Evolutionary conservation across 2,797 vertebrate genomes (phyloP).

Genomic region (Lycodopsis pacificus): DNA sequence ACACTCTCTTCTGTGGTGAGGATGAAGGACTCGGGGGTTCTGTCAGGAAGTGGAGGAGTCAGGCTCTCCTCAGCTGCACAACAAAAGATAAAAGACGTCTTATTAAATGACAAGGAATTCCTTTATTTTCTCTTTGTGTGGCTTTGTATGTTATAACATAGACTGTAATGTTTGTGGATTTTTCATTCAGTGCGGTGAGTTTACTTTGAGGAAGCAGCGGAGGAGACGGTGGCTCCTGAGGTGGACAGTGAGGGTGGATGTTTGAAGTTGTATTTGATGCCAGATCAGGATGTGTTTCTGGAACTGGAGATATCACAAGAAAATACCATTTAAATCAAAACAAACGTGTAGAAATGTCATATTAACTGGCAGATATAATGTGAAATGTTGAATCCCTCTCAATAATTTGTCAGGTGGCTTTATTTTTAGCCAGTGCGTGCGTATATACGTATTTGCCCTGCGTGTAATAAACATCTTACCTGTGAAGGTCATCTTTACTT

Average conservation of each 20-base stretch:
- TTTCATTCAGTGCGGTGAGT: not conserved
- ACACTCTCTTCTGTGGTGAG: conserved; percentile 45
- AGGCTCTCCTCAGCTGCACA: conserved; percentile 45
- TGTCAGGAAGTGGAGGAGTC: conserved; percentile 59
- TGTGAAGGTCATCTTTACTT: conserved; percentile 63
- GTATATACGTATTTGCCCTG: not conserved
- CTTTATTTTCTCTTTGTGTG: not conserved
- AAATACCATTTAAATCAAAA: not conserved
- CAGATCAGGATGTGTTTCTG: conserved; percentile 19
- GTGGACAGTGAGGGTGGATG: conserved; percentile 3
- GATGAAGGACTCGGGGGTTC: conserved; percentile 61
- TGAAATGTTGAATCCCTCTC: not conserved
- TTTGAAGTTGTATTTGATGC: conserved; percentile 9
- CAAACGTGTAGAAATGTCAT: not conserved
- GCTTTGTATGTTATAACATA: not conserved
- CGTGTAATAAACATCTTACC: conserved; percentile 67
- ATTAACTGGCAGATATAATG: not conserved
- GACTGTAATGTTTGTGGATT: not conserved
- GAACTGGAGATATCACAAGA: conserved; percentile 3
- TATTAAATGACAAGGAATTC: not conserved
- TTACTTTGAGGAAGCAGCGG: conserved; percentile 45
- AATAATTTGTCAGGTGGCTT: not conserved
- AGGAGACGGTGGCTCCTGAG: not conserved
- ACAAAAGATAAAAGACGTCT: not conserved
- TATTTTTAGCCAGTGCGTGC: not conserved